Percentiles rank a stretch among this genome's conserved stretches.
phyloP scores from a whole-genome alignment of 2,888 invertebrate species.

The Drosophila mulleri region DNA sequence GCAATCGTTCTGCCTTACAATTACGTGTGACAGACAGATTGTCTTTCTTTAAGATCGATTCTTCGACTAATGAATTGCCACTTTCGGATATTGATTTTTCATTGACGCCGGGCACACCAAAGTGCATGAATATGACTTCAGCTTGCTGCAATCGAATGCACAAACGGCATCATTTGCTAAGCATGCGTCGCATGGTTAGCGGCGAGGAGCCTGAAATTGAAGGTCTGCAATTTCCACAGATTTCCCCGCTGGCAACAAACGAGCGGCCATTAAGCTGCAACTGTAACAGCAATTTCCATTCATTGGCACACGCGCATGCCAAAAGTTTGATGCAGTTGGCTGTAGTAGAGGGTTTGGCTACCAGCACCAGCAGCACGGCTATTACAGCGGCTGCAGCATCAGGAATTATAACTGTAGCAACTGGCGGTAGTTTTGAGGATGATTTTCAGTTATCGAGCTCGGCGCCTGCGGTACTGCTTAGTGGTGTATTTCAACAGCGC shows the following conservation, averaged over 20 bases:
- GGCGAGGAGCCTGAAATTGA: constrained; percentile 75
- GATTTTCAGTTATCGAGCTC: constrained; percentile 78
- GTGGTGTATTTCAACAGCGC: constrained; percentile 55
- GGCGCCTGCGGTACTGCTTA: constrained; percentile 78
- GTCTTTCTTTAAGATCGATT: constrained; percentile 85
- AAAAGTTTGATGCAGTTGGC: constrained; percentile 61
- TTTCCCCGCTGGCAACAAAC: constrained; percentile 85
- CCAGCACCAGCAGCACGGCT: not conserved
- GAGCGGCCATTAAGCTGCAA: constrained; percentile 84
- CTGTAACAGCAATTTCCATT: constrained; percentile 57
- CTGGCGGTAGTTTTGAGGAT: constrained; percentile 70
- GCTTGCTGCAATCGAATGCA: constrained; percentile 23
- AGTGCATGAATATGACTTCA: constrained; percentile 14
- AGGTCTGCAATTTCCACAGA: constrained; percentile 80
- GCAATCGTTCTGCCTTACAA: constrained; percentile 65
- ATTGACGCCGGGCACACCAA: constrained; percentile 81
- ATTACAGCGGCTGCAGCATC: not conserved
- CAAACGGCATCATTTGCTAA: constrained; percentile 50
- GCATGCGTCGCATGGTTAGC: constrained; percentile 78
- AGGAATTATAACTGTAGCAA: constrained; percentile 3
- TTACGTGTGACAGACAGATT: constrained; percentile 80
- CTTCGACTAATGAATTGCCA: constrained; percentile 89
- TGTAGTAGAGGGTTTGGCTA: not conserved
- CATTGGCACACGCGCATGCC: constrained; percentile 53
- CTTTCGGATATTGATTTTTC: constrained; percentile 87